Percentiles rank a stretch among this genome's conserved stretches.
Evolutionary conservation across 2,113 vertebrate species (phyloP).

Genomic region (Nanorana parkeri): DNA sequence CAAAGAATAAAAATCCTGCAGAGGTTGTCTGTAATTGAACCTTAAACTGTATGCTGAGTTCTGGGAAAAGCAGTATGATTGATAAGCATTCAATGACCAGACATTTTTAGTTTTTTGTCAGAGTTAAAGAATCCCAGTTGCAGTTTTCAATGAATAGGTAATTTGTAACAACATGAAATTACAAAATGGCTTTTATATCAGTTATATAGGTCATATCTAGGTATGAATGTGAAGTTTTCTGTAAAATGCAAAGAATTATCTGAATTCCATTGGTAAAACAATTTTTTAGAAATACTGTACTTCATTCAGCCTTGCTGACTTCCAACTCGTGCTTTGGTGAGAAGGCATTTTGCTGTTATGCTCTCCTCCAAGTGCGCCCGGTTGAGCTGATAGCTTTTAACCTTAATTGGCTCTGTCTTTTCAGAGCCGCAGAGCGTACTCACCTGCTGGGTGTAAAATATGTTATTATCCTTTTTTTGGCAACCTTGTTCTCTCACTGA

Average conservation of each 20-base stretch:
- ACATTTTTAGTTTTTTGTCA: no score
- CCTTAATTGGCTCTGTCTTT: conserved; percentile 49
- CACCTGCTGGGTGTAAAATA: conserved; percentile 58
- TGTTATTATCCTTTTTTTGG: conserved; percentile 46
- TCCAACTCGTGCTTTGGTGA: neutral
- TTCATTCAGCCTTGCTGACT: neutral
- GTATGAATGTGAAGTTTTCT: no score
- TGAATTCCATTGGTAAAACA: neutral
- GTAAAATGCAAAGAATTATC: neutral
- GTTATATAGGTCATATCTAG: no score
- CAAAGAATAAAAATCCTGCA: no score
- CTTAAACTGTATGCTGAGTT: no score
- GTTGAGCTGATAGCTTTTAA: conserved; percentile 45
- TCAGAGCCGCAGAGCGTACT: conserved; percentile 28
- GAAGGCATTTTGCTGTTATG: conserved; percentile 6
- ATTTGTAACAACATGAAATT: no score
- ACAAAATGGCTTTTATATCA: no score
- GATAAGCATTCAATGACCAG: no score
- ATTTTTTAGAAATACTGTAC: neutral
- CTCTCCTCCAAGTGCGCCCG: conserved; percentile 2
- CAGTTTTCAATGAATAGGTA: no score
- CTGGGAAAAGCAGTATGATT: no score
- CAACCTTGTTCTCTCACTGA: neutral
- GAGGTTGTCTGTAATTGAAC: no score
- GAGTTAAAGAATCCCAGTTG: no score